Base-by-base conservation (phyloP, 2,888 invertebrate species). In the Sminthurinus aureus region DNA sequence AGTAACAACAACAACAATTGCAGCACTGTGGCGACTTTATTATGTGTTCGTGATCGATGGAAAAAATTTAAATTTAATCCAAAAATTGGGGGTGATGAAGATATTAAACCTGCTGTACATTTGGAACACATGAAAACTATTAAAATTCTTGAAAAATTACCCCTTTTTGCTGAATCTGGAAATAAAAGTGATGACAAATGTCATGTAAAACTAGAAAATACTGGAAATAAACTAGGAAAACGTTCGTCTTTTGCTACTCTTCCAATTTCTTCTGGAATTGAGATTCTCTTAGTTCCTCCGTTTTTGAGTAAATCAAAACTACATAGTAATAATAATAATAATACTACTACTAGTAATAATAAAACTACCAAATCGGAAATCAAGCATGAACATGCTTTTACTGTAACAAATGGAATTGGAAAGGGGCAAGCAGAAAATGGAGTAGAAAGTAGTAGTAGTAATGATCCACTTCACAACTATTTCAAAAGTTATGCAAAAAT, bases 121-220 rank as follows among this genome's bases (percentile, higher is more conserved):
- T 86, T 87, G 80, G 84, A 87, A 74, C 86, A 87, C 77, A 79
- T 88, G 77, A 87, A 87, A 83, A 85, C 85, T 51, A 81, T 87
- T 82, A 86, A 85, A 84, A 78, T 85, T 52, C 82, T 88, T 77
- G 85, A 87, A 84, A 87, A 86, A 73, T 78, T 85, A 20, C 85
- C 84, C 51, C 82, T 85, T 50, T 86, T 86, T 74, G 81, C 24
- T 52, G 81, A 74, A 51, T 71, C 67, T 2, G 50, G 69, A 12
- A 52, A 15, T 66, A 78, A 66, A 66, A 66, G 4, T 64, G 18
- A 78, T 66, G 24, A 74, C 50, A 74, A 15, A 74, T 50, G 18
- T 74, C 8, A 26, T 20, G 50, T 74, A 12, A 74, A 74, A 26
- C 38, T 51, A 6, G 50, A 50, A 50, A 50, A 18, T 22, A 18